Evolutionary conservation across 2,888 invertebrate species (phyloP).

Genomic region (Elegia similella): DNA sequence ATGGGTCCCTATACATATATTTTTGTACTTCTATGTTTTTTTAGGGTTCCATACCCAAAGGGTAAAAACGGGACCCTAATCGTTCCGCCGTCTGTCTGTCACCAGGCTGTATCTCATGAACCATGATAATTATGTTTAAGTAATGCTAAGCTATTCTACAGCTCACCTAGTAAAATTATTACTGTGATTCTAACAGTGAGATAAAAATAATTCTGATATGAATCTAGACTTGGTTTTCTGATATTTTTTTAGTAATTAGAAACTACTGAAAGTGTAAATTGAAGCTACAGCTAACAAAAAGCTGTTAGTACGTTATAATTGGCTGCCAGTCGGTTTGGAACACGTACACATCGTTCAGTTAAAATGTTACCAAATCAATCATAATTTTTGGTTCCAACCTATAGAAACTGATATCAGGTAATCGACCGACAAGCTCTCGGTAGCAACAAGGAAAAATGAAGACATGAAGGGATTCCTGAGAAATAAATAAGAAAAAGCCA

Average conservation of each 20-base stretch:
- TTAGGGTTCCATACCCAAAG: too few species aligned
- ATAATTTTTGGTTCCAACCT: not conserved
- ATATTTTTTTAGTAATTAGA: not conserved
- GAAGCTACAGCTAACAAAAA: not conserved
- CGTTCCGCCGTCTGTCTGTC: too few species aligned
- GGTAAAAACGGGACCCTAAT: too few species aligned
- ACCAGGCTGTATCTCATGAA: too few species aligned
- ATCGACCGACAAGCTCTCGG: not conserved
- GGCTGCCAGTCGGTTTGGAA: not conserved
- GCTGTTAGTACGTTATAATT: not conserved
- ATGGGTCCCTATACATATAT: too few species aligned
- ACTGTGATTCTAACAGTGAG: too few species aligned
- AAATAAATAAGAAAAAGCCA: constrained; percentile 34
- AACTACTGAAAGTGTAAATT: not conserved
- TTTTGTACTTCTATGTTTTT: too few species aligned
- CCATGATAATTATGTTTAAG: too few species aligned
- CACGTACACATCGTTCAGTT: not conserved
- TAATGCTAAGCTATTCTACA: too few species aligned
- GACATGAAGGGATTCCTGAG: constrained; percentile 38
- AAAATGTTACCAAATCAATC: not conserved
- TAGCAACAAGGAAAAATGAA: constrained; percentile 6
- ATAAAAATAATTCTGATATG: not conserved
- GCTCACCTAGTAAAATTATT: too few species aligned
- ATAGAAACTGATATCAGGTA: not conserved
- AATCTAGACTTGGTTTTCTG: not conserved